Base-by-base conservation (phyloP, 2,113 vertebrate species). In the Delphinapterus leucas region DNA sequence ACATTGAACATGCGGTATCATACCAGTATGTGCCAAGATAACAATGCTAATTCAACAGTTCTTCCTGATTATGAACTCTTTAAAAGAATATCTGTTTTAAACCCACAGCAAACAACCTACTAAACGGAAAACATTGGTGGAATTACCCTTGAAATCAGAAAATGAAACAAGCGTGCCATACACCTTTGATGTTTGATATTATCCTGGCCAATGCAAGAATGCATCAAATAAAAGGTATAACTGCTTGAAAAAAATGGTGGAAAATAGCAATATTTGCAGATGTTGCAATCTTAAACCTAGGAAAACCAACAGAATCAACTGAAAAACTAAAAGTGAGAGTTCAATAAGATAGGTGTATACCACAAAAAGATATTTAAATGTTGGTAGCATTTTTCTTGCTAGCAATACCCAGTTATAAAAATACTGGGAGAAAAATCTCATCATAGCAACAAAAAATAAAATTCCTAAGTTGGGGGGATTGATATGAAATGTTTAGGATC, bases 221-320 rank as follows among this genome's bases (percentile, higher is more conserved):
- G 38, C 10, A 20, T 68, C 49, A 76, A 68, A 81, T 76, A 81
- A 58, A 86, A 88, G 23, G 6, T 47, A 41, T n/a, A 88, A 49
- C 33, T 60, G 17, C 61, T 77, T 31, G 41, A 18, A 11, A 49
- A 61, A 84, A 67, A 55, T 55, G 70, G 25, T 44, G 6, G 67
- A 58, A 93, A 70, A 41, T 44, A 79, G 25, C 33, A 83, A 11
- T 94, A 55, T 76, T 70, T 93, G 67, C 49, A 68, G 41, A n/a
- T 88, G 4, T 88, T 55, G 68, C 8, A 36, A 17, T 92, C 25
- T 83, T 97, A 95, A 95, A 88, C 31, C 31, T 95, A 95, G 31
- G 76, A 92, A 93, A 96, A 70, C 38, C 36, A 95, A 36, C 23
- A 63, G 60, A 88, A 26, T 80, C 49, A 70, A 44, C 13, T 80